Evolutionary conservation across 1,140 invertebrate genomes (phyloP).

Genomic region (Callitettix versicolor): DNA sequence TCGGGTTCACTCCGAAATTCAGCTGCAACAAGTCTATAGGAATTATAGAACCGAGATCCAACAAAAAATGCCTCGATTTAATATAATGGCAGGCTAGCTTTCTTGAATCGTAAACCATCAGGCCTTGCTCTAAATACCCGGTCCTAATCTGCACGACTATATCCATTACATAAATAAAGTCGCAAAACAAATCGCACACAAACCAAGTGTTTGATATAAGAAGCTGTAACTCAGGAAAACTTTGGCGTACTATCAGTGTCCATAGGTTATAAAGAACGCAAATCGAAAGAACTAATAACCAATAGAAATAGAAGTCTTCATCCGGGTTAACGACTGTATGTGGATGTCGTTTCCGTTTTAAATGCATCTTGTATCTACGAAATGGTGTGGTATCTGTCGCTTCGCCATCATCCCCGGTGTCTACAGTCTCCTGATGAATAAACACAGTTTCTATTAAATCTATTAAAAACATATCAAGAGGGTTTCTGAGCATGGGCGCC

Average conservation of each 20-base stretch:
- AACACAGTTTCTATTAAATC: background rate
- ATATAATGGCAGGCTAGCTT: slow-evolving; percentile 85
- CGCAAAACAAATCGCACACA: slow-evolving; percentile 68
- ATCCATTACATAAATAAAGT: slow-evolving; percentile 78
- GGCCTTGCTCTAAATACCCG: slow-evolving; percentile 84
- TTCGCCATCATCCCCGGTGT: slow-evolving; percentile 39
- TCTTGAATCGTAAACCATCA: slow-evolving; percentile 65
- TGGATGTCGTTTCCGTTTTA: slow-evolving; percentile 52
- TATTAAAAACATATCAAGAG: slow-evolving; percentile 1
- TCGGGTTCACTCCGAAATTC: slow-evolving; percentile 63
- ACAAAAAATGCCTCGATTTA: slow-evolving; percentile 69
- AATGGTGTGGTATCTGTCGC: slow-evolving; percentile 9
- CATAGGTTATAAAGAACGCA: slow-evolving; percentile 92
- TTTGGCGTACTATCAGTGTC: slow-evolving; percentile 89
- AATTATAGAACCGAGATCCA: slow-evolving; percentile 72
- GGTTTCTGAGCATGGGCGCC: too few species aligned
- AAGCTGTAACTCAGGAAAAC: slow-evolving; percentile 79
- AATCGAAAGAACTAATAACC: slow-evolving; percentile 77
- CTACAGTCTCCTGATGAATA: slow-evolving; percentile 45
- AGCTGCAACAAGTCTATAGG: slow-evolving; percentile 81
- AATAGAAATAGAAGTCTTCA: slow-evolving; percentile 91
- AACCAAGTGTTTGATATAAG: slow-evolving; percentile 63
- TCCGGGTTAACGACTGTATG: slow-evolving; percentile 87
- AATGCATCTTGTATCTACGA: slow-evolving; percentile 43
- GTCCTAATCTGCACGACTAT: slow-evolving; percentile 85